phyloP scores from a whole-genome alignment of 23 tunicate species.

The Corella eumyota region DNA sequence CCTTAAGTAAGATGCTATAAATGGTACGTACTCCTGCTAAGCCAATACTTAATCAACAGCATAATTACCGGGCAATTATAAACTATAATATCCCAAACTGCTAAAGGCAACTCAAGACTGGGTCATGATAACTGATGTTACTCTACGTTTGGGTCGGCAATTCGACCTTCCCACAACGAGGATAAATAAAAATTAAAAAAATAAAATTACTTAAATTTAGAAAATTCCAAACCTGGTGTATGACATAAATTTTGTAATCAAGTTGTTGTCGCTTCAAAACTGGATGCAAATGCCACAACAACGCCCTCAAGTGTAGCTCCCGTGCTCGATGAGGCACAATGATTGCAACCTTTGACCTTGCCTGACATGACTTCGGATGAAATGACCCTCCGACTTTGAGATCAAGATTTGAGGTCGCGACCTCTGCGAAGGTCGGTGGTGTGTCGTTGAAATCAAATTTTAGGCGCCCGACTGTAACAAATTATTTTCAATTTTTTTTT shows the following conservation, averaged over 20 bases:
- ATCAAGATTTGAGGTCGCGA: conserved; percentile 22
- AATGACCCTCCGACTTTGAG: conserved; percentile 30
- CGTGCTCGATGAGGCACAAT: conserved; percentile 65
- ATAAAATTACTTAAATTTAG: too few relatives aligned
- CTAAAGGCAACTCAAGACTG: too few relatives aligned
- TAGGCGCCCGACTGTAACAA: conserved; percentile 36
- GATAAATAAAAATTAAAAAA: too few relatives aligned
- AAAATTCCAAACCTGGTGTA: conserved; percentile 45
- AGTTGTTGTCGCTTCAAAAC: conserved; percentile 66
- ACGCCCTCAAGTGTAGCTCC: conserved; percentile 53
- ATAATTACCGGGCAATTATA: too few relatives aligned
- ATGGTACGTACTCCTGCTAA: too few relatives aligned
- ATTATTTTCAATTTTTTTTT: not conserved
- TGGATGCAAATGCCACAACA: conserved; percentile 68
- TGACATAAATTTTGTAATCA: conserved; percentile 51
- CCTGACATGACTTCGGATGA: conserved; percentile 30
- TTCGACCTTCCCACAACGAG: too few relatives aligned
- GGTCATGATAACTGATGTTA: too few relatives aligned
- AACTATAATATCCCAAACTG: too few relatives aligned
- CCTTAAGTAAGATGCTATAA: too few relatives aligned
- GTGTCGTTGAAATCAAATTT: conserved; percentile 43
- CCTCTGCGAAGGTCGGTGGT: conserved; percentile 37
- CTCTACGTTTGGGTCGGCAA: too few relatives aligned
- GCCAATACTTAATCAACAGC: too few relatives aligned
- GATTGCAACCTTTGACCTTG: conserved; percentile 36